Evolutionary conservation across 2,888 invertebrate species (phyloP).

Genomic region (Lucinisca nassula): DNA sequence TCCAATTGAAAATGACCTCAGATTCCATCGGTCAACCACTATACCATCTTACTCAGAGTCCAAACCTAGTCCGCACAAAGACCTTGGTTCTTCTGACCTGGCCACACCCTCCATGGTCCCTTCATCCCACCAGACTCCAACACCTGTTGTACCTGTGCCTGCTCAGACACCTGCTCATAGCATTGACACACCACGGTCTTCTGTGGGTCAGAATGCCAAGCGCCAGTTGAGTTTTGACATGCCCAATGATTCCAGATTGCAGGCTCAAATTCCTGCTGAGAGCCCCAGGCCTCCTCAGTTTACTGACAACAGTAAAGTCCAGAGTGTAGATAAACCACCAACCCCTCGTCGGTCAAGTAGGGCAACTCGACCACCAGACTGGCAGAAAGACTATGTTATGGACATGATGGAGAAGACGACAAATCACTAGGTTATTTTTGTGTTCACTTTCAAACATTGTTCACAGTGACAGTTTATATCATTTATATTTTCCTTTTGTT

Average conservation of each 20-base stretch:
- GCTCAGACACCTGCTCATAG: neutral
- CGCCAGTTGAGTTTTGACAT: neutral
- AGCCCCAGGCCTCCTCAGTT: neutral
- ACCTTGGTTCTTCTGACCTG: neutral
- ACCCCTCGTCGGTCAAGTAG: neutral
- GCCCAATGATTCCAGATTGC: neutral
- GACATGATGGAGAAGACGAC: too few species aligned
- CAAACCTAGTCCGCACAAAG: neutral
- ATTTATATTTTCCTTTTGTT: too few species aligned
- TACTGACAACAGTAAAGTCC: neutral
- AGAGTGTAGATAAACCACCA: neutral
- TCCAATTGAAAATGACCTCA: neutral
- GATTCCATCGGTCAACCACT: neutral
- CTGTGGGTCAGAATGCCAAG: neutral
- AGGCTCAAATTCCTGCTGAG: neutral
- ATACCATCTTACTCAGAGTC: neutral
- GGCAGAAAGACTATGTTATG: neutral
- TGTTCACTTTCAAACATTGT: too few species aligned
- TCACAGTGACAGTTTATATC: too few species aligned
- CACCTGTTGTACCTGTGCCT: neutral
- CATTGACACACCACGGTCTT: neutral
- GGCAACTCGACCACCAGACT: neutral
- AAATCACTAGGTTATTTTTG: too few species aligned
- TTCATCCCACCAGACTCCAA: neutral
- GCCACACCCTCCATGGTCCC: neutral